Percentiles rank a stretch among this genome's conserved stretches.
These are phyloP conservation scores for Cyclina sinensis DNA, from an alignment of 1,140 invertebrate species.

Conservation along the genomic window DNA sequence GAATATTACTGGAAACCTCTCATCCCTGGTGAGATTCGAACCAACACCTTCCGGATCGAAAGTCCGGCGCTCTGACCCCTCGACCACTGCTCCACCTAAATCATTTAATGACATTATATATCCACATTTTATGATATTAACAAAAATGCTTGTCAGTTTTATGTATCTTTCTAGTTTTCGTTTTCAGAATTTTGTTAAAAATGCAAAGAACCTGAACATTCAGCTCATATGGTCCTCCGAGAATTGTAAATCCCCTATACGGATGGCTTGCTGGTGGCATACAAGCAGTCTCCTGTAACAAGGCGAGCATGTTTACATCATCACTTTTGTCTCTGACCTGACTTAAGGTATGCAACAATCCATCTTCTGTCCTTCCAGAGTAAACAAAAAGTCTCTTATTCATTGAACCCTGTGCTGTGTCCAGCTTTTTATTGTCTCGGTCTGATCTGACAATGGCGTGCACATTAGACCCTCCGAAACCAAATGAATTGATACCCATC, in stretches of 20 bases:
- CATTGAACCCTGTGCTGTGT: constrained; percentile 77
- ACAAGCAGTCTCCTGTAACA: constrained; percentile 92
- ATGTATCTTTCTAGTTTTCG: too few relatives aligned
- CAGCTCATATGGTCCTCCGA: constrained; percentile 86
- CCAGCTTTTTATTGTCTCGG: neutral
- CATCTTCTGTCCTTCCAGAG: constrained; percentile 94
- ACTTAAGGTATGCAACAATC: constrained; percentile 91
- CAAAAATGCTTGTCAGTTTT: too few relatives aligned
- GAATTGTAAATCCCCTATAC: constrained; percentile 92
- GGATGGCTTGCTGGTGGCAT: constrained; percentile 91
- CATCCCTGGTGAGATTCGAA: too few relatives aligned
- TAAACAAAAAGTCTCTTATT: constrained; percentile 91
- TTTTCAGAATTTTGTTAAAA: too few relatives aligned
- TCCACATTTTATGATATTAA: too few relatives aligned
- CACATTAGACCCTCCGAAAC: constrained; percentile 98
- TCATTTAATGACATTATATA: too few relatives aligned
- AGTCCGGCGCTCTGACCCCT: too few relatives aligned
- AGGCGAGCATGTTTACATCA: constrained; percentile 92
- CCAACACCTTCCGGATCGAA: too few relatives aligned
- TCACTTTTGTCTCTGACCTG: constrained; percentile 86
- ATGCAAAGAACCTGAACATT: constrained; percentile 30
- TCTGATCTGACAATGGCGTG: constrained; percentile 93
- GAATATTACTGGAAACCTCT: too few relatives aligned
- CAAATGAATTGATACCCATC: constrained; percentile 97
- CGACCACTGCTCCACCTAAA: too few relatives aligned